A percentile compares a stretch with the other conserved stretches of the same genome.
These are phyloP conservation scores for Opisthograptis luteolata DNA, from an alignment of 2,888 invertebrate genomes.

Conservation along the genomic window DNA sequence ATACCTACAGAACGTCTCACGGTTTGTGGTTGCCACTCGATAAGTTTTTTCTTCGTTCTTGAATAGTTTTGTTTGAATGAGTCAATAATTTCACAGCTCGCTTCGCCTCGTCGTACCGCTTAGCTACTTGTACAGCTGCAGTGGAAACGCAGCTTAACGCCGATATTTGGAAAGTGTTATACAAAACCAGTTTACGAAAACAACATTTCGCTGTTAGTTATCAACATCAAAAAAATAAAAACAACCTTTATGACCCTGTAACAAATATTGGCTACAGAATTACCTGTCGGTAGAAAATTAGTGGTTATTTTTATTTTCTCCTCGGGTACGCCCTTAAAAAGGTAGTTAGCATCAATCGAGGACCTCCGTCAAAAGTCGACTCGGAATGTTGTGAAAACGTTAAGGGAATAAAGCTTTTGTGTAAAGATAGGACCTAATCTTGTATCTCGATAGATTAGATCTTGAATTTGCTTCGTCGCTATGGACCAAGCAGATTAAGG, in stretches of 20 bases:
- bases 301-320: slow-evolving; percentile 15
- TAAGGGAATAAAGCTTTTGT: slow-evolving; percentile 23
- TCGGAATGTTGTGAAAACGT: slow-evolving; percentile 18
- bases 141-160: too few species aligned
- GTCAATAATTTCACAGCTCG: too few species aligned
- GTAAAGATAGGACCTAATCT: slow-evolving; percentile 19
- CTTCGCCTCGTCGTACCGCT: too few species aligned
- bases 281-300: slow-evolving; percentile 8
- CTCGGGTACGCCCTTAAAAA: slow-evolving; percentile 12
- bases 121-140: too few species aligned
- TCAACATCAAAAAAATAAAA: not conserved
- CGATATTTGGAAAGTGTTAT: too few species aligned
- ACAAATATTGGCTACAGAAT: slow-evolving; percentile 3
- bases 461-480: not conserved
- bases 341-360: slow-evolving; percentile 15
- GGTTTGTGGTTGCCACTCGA: too few species aligned
- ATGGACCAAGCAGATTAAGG: too few species aligned
- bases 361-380: slow-evolving; percentile 24
- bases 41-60: too few species aligned
- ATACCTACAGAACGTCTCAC: too few species aligned
- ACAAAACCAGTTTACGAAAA: too few species aligned
- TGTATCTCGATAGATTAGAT: slow-evolving; percentile 10
- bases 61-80: too few species aligned
- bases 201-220: too few species aligned
- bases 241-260: not conserved